These are phyloP conservation scores for Pachydiplax longipennis DNA, from an alignment of 2,888 invertebrate genomes.

Conservation along the genomic window DNA sequence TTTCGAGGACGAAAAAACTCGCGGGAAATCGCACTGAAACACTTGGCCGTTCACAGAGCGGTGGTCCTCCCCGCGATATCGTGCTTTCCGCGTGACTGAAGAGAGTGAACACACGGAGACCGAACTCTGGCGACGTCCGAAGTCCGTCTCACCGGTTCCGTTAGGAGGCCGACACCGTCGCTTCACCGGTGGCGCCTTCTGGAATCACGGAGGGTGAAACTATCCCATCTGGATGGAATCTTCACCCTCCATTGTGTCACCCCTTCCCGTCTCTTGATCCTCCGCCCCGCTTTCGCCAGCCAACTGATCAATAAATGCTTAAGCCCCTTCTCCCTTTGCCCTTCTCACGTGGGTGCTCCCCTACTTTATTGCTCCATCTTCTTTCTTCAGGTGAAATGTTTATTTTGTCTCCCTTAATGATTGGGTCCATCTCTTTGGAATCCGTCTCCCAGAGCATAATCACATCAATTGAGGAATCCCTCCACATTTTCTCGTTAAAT, in stretches of 20 bases:
- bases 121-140: not conserved
- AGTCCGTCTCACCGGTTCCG: not conserved
- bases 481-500: too few relatives aligned
- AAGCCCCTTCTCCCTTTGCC: not conserved
- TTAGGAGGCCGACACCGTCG: not conserved
- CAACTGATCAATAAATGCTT: constrained; percentile 35
- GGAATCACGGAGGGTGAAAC: not conserved
- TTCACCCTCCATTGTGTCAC: not conserved
- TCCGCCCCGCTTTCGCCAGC: not conserved
- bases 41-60: not conserved
- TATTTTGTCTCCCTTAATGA: too few relatives aligned
- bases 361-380: not conserved
- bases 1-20: not conserved
- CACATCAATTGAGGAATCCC: too few relatives aligned
- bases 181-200: not conserved
- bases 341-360: not conserved
- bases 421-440: too few relatives aligned
- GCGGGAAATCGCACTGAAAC: not conserved
- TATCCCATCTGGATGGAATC: not conserved
- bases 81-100: too few relatives aligned
- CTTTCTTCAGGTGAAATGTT: too few relatives aligned
- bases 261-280: not conserved
- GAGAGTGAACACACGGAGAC: too few relatives aligned
- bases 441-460: too few relatives aligned
- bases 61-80: too few relatives aligned